phyloP scores from a whole-genome alignment of 1,140 invertebrate genomes.

The Hyles euphorbiae region DNA sequence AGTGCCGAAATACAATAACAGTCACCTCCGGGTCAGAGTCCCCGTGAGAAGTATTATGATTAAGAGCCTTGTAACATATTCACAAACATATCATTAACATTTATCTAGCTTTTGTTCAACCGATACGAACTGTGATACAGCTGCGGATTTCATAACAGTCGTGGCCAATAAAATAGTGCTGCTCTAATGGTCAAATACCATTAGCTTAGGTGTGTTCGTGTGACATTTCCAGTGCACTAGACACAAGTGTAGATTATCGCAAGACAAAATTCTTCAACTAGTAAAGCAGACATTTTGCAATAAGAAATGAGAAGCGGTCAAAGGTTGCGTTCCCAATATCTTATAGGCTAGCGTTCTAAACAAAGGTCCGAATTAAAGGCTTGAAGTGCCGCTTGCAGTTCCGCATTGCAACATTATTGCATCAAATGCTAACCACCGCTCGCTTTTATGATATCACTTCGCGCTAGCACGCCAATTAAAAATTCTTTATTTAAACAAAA shows the following conservation, averaged over 20 bases:
- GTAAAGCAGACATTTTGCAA: neutral
- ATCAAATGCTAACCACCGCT: no score
- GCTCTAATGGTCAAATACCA: conserved; percentile 10
- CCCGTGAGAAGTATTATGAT: conserved; percentile 11
- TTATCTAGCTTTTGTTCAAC: conserved; percentile 9
- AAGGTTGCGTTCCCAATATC: conserved; percentile 6
- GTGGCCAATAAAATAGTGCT: conserved; percentile 8
- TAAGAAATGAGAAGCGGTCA: conserved; percentile 2
- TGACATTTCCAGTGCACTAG: conserved; percentile 8
- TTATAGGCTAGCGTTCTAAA: neutral
- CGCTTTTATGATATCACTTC: no score
- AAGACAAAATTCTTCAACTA: conserved; percentile 10
- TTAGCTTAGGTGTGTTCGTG: conserved; percentile 5
- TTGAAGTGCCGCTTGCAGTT: no score
- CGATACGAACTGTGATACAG: conserved; percentile 4
- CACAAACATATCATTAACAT: conserved; percentile 11
- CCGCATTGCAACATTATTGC: no score
- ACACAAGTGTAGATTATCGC: conserved; percentile 12
- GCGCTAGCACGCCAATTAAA: no score
- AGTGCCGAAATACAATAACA: no score
- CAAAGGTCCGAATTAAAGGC: neutral
- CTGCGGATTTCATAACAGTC: conserved; percentile 6
- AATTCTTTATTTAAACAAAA: no score
- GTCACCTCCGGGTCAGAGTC: conserved; percentile 1
- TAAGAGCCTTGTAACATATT: conserved; percentile 7